These are phyloP conservation scores for Leucania comma DNA, from an alignment of 2,888 invertebrate genomes.

Conservation along the genomic window DNA sequence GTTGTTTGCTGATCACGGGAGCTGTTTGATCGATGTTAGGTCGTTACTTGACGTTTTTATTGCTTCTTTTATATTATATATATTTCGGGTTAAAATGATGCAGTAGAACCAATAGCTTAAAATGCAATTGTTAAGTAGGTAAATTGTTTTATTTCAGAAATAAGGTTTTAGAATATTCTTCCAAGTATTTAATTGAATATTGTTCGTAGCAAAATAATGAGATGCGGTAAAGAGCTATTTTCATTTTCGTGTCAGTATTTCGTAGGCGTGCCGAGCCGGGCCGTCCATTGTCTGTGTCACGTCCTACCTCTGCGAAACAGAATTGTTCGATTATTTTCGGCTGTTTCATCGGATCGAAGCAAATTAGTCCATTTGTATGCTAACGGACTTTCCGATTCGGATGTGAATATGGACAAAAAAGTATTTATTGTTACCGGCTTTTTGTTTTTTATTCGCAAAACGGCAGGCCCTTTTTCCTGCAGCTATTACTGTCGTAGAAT, in stretches of 20 bases:
- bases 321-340: constrained; percentile 57
- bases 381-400: constrained; percentile 63
- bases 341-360: constrained; percentile 51
- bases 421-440: constrained; percentile 54
- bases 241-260: constrained; percentile 30
- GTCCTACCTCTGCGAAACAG: constrained; percentile 35
- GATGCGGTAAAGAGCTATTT: constrained; percentile 22
- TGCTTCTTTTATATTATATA: neutral
- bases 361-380: constrained; percentile 71
- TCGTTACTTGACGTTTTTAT: constrained; percentile 19
- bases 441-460: constrained; percentile 42
- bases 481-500: constrained; percentile 21
- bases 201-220: constrained; percentile 19
- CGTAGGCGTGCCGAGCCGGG: constrained; percentile 1
- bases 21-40: constrained; percentile 20
- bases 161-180: neutral
- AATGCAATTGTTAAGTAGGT: constrained; percentile 24
- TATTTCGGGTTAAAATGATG: constrained; percentile 2
- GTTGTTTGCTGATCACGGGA: constrained; percentile 42
- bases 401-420: constrained; percentile 58
- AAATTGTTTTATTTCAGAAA: constrained; percentile 13
- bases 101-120: neutral
- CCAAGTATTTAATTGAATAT: constrained; percentile 1
- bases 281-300: constrained; percentile 27
- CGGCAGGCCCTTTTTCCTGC: constrained; percentile 22